Evolutionary conservation across 2,797 vertebrate species (phyloP), one percentile per base, ranked within the genome.

Genomic region (Sylvia borin): DNA sequence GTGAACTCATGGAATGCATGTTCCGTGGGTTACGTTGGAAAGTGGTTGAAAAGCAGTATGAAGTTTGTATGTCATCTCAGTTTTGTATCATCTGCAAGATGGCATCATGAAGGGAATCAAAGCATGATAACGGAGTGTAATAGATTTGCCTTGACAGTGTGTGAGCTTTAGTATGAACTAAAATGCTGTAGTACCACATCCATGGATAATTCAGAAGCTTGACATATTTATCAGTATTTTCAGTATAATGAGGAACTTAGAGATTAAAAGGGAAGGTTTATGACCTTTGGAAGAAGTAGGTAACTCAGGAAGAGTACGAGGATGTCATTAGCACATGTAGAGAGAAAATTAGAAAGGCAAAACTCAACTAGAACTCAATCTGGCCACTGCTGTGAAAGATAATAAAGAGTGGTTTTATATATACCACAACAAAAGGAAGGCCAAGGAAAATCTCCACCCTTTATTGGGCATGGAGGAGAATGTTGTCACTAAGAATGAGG

Each of bases 71-170:
- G 13, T 47, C 53, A 5, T 36, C 36, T 36, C 36, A 36, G 36
- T 36, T 36, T 36, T 36, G 36, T 36, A 36, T 36, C 36, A 36
- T 10, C 36, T 36, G 36, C 13, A 60, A 40, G 17, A 58, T 13
- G 58, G n/a, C 5, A 32, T 62, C 11, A 25, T 42, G n/a, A 83
- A 77, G 55, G 55, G 5, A 75, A 40, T 76, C 60, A 68, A 91
- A 76, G 7, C 51, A 58, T 0, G 0, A 1, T 27, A 25, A 70
- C 16, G 32, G 29, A 34, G 9, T 10, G 10, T n/a, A 61, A 32
- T 42, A 43, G 26, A 50, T 45, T 74, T 88, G 32, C 21, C 24
- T 91, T 77, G 43, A 43, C 12, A 66, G 31, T 62, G 29, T 43
- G 21, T 50, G 31, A 62, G 15, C 32, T 43, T 67, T 66, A 34